These are phyloP conservation scores for Agriopis marginaria DNA, from an alignment of 2,888 invertebrate species.

Conservation along the genomic window DNA sequence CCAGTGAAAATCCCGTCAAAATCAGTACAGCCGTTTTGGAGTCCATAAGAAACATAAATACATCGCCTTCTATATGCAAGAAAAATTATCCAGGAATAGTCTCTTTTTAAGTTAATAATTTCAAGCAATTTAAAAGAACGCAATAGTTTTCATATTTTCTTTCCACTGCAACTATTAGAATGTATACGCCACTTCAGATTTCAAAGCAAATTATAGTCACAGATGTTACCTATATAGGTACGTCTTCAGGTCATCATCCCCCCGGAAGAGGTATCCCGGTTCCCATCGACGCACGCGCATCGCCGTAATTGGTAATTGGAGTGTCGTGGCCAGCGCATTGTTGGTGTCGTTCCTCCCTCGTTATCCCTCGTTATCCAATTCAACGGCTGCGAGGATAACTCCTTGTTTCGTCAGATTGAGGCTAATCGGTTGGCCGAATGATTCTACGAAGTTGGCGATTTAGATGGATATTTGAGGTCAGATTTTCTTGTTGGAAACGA, in stretches of 20 bases:
- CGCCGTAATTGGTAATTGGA: conserved; percentile 79
- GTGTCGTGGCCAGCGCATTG: conserved; percentile 69
- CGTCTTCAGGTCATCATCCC: conserved; percentile 32
- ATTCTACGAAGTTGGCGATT: conserved; percentile 43
- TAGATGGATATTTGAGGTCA: not conserved
- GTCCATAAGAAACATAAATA: no score
- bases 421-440: conserved; percentile 62
- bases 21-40: no score
- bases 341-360: conserved; percentile 82
- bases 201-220: not conserved
- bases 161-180: no score
- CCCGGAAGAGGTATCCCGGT: conserved; percentile 53
- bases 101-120: no score
- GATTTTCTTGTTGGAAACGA: conserved; percentile 2
- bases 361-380: conserved; percentile 85
- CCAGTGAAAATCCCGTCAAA: no score
- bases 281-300: conserved; percentile 74
- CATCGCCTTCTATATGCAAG: no score
- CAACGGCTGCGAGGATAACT: conserved; percentile 68
- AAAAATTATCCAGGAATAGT: no score
- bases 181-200: not conserved
- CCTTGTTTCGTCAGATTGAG: conserved; percentile 78
- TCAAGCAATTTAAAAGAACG: no score
- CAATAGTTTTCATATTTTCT: no score
- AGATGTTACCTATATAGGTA: not conserved